Base-by-base conservation (phyloP, 2,797 vertebrate genomes). In the Cottoperca gobio region DNA sequence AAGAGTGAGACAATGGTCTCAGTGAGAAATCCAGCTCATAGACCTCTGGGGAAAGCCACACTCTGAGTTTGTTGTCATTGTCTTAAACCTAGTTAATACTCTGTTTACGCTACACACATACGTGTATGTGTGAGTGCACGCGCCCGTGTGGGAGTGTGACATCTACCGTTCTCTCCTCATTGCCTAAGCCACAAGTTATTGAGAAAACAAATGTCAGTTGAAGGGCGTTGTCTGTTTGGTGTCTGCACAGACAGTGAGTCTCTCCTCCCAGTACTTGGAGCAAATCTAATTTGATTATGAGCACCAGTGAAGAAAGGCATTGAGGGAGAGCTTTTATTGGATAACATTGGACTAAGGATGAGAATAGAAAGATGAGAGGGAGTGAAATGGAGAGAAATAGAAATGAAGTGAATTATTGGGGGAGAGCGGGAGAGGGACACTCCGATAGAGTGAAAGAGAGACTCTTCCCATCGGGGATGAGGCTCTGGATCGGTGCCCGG, bases 191-290 rank as follows among this genome's bases (percentile, higher is more conserved):
- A 86, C 84, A 88, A 91, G 90, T 92, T 92, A 92, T 89, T 87
- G 88, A 90, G 89, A 92, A 94, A 94, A 92, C 89, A 93, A 92
- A 93, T 90, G 91, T 92, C 91, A 93, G 89, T 91, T 88, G 89
- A 90, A 92, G 92, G 94, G 93, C 89, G 92, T 94, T 91, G 91
- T 88, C 91, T 86, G 76, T 83, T 89, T 86, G 83, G 86, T 77
- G 89, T 85, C 80, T 90, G 86, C 79, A 63, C 81, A 58, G 39
- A 81, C 73, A 81, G 73, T 78, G 78, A 62, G 65, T 79, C 83
- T 86, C 89, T 88, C 88, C 86, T 91, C 79, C 73, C 57, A 63
- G 82, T 86, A 81, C 88, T 90, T 89, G 86, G 79, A 90, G 91
- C 89, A 82, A 87, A 86, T 88, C 90, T 93, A 90, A 95, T 93